Evolutionary conservation across 2,888 invertebrate species (phyloP), one percentile per base, ranked within the genome.

Genomic region (Iselma pallidipennis): DNA sequence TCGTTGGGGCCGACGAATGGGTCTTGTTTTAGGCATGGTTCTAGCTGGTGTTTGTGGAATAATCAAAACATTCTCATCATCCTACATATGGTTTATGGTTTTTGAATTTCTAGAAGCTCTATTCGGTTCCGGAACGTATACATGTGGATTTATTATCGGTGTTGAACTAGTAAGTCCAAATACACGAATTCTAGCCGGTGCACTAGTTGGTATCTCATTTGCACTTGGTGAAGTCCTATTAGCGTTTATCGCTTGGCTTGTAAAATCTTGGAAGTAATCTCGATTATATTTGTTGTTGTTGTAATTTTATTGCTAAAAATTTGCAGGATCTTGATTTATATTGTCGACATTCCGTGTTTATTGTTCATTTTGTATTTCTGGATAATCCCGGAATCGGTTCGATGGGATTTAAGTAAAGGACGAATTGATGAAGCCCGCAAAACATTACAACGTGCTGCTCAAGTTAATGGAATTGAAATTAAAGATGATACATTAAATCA

Each of bases 101-200:
- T 86, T 91, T 19, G 91, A 92, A 78, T 88, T 92, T 57, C 72
- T 91, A 1, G 92, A 91, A 75, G 89, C 91, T 0, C 79, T 87
- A 1, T 82, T 89, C 19, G 88, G 89, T 0, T 87, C 90, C 16
- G 90, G 91, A 0, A 86, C 90, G 10, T 93, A 87, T 74, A 88
- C 89, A 2, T 88, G 90, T 1, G 88, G 88, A 60, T 91, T 91
- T 76, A 89, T 92, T 63, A 0, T 81, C 90, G 89, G 87, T 28
- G 85, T 93, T 68, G 94, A 94, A 78, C 84, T 92, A 80, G 88
- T 92, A 21, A 91, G 91, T 0, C 90, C 90, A 10, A 86, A 87
- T 63, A 87, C 88, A 55, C 84, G 94, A 31, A 89, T 91, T 23
- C 79, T 92, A 33, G 89, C 89, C 3, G 90, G 92, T 63, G 84